Evolutionary conservation across 2,888 invertebrate species (phyloP).

Genomic region (Dasypolia templi): DNA sequence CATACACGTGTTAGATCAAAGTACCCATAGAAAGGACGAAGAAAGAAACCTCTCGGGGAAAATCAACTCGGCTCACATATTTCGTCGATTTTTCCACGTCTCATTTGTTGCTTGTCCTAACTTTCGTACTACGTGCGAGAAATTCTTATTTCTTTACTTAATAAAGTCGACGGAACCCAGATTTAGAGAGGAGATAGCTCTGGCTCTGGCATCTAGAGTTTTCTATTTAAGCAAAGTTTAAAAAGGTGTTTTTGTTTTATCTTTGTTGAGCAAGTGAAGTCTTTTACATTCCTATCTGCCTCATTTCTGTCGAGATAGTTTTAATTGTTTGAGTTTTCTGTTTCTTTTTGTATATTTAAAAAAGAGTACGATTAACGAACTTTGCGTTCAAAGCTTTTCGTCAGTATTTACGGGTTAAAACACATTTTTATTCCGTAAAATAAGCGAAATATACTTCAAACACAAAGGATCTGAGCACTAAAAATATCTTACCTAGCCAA

Average conservation of each 20-base stretch:
- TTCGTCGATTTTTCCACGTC: conserved; percentile 85
- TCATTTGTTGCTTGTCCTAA: conserved; percentile 85
- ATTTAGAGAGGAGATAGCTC: conserved; percentile 71
- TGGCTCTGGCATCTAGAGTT: conserved; percentile 44
- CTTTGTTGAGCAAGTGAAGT: conserved; percentile 39
- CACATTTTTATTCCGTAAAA: conserved; percentile 37
- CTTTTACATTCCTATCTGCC: conserved; percentile 37
- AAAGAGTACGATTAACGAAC: no score
- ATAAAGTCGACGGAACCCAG: conserved; percentile 72
- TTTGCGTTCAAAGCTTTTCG: conserved; percentile 15
- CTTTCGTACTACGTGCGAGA: conserved; percentile 80
- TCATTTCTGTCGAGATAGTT: conserved; percentile 31
- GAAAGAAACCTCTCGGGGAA: conserved; percentile 74
- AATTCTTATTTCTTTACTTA: conserved; percentile 77
- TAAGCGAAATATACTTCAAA: conserved; percentile 43
- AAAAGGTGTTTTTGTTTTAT: conserved; percentile 32
- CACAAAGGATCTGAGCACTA: conserved; percentile 53
- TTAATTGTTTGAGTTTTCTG: conserved; percentile 26
- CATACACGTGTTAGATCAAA: conserved; percentile 75
- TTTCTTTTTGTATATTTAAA: conserved; percentile 13
- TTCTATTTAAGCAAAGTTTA: conserved; percentile 50
- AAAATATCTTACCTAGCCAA: conserved; percentile 65
- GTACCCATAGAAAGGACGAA: conserved; percentile 63
- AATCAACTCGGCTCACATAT: conserved; percentile 86
- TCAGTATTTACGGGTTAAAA: conserved; percentile 2